Evolutionary conservation across 2,888 invertebrate genomes (phyloP), one percentile per base, ranked within the genome.

Genomic region (Sinodicranocentrus sp.): DNA sequence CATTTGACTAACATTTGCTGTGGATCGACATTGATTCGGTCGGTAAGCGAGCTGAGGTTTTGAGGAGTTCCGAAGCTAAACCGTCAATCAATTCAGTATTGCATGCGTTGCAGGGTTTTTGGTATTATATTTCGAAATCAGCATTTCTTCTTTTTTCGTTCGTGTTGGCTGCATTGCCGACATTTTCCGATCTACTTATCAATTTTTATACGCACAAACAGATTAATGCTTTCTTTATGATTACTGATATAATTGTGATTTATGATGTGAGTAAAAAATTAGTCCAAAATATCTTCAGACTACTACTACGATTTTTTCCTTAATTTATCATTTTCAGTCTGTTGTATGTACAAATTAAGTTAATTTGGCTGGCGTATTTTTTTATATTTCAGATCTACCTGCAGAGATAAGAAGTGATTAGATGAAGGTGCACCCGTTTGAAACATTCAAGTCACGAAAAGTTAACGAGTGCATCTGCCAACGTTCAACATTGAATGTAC

Each of bases 141-240:
- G n/a, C n/a, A n/a, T n/a, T n/a, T 3, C 15, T 6, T 48, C n/a
- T 15, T 10, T 10, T 48, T 48, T 48, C 2, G 5, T 48, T n/a
- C 2, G 15, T 10, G 5, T 48, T 48, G 48, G 48, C 48, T n/a
- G 15, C 13, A 10, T 48, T n/a, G n/a, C 15, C 6, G n/a, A 48
- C 48, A 48, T 15, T 48, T 48, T 48, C 48, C n/a, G 48, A 48
- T 48, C 48, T 48, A 48, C n/a, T 48, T n/a, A 48, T 5, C 48
- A 48, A n/a, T n/a, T n/a, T n/a, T n/a, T n/a, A n/a, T n/a, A n/a
- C n/a, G 48, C 48, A 48, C 2, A 48, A n/a, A 3, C 2, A n/a
- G 15, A n/a, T n/a, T 10, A 48, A 48, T 5, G 3, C 15, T n/a
- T 15, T 10, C n/a, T 48, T 48, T 48, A 15, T 48, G 13, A 48